Conservation (phyloP, 1,140 invertebrate species). For the Pinna nobilis region DNA sequence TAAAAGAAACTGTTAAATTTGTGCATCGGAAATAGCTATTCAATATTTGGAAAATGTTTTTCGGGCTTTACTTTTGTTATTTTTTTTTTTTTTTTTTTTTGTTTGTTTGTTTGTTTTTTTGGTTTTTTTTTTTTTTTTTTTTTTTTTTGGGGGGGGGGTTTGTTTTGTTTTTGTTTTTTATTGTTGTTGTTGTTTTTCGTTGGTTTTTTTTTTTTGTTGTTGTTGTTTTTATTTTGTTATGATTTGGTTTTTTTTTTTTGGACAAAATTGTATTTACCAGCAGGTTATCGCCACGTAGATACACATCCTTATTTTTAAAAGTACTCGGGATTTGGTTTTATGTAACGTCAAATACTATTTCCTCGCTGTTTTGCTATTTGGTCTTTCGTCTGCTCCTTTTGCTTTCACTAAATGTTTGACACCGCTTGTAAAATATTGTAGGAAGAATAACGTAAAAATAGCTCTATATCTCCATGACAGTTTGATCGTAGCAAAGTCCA, state of each 20-base stretch:
- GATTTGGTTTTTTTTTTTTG: too few species aligned
- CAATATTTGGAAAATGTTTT: neutral
- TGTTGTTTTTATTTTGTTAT: too few species aligned
- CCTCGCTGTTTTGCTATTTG: constrained; percentile 12
- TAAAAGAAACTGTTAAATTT: constrained; percentile 29
- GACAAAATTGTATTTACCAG: constrained; percentile 33
- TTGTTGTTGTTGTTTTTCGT: too few species aligned
- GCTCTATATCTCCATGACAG: constrained; percentile 24
- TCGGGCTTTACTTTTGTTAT: too few species aligned
- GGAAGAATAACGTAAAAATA: constrained; percentile 7
- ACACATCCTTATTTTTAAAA: neutral
- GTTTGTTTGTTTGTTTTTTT: too few species aligned
- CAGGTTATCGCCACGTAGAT: constrained; percentile 18
- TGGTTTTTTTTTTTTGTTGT: too few species aligned
- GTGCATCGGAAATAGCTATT: constrained; percentile 26
- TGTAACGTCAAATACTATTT: neutral
- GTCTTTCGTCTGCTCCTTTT: constrained; percentile 7
- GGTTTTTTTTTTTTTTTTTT: too few species aligned
- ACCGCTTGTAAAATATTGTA: constrained; percentile 17
- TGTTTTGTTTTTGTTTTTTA: too few species aligned
- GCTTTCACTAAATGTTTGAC: constrained; percentile 5
- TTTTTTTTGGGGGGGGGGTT: too few species aligned
- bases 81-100: too few species aligned
- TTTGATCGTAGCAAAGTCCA: neutral
- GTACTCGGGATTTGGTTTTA: neutral